Evolutionary conservation across 2,797 vertebrate genomes (phyloP), one percentile per base, ranked within the genome.

Genomic region (Lophius americanus): DNA sequence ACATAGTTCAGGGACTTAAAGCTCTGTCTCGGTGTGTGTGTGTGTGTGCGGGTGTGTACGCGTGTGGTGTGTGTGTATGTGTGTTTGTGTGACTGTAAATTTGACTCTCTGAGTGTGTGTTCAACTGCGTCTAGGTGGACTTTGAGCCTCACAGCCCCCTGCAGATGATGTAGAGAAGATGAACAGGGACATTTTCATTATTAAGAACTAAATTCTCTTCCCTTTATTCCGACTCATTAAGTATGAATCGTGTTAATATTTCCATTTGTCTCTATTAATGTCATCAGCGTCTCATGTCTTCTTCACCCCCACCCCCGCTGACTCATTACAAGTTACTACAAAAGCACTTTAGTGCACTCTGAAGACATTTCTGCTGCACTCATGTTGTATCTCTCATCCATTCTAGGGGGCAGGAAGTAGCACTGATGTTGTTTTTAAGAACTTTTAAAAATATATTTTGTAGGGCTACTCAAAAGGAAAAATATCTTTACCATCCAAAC

Each of bases 201-300:
- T 87, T 87, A 75, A 87, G 86, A 78, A 58, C 58, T 13, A n/a
- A 60, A n/a, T 65, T 79, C 69, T 37, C 6, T 37, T 75, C 68
- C 76, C 63, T 82, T 81, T 62, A 84, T 76, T 85, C 75, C 46
- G 12, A 67, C 75, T 88, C 82, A 85, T 88, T 86, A 86, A 70
- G 51, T 68, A 68, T 82, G 73, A 81, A 73, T 75, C 57, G 75
- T 76, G 75, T 83, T 84, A 80, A 83, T 89, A 85, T 84, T 88
- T 82, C 79, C 75, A 76, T 89, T 76, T 73, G 75, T 84, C 79
- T 74, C 83, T 75, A 73, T 81, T 83, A 79, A 77, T 76, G 73
- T 82, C 63, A 39, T 78, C 75, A 57, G 60, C 52, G 7, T 71
- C 13, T 60, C 51, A 14, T 46, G 8, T 33, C 51, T 58, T 47